Evolutionary conservation across 92 coral and sea anemone species (phyloP), one percentile per base, ranked within the genome.

Genomic region (Paramuricea clavata): DNA sequence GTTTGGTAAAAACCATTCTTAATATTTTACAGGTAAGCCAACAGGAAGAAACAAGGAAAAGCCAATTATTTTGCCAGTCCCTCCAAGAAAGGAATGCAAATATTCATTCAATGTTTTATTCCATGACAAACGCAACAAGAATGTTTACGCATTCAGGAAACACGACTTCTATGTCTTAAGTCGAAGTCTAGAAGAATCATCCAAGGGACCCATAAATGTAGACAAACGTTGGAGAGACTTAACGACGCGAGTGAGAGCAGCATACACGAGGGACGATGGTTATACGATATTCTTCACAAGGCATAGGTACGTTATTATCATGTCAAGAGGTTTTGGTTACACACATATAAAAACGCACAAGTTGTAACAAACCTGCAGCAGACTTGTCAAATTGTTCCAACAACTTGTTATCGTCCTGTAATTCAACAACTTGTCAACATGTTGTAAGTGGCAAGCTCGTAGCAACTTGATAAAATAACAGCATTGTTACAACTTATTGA

Each of bases 221-320:
- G 59, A 39, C 33, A 75, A 78, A 60, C 89, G 81, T 41, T 90
- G 93, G 93, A 13, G 13, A 49, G 87, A 68, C 35, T 47, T 90
- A 23, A 71, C 33, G 0, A 72, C 56, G 25, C 35, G 78, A 49
- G 79, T 90, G 33, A 64, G 83, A 41, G 93, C 93, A 23, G 93
- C 93, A 1, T 79, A 85, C 33, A 90, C 90, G 5, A 78, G 93
- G 65, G 27, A 69, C 21, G 61, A 52, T 21, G 83, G 70, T 71
- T 34, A 81, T 68, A 78, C 87, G 69, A 89, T 90, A 39, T 70
- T 79, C 72, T 79, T 79, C 47, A 32, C 84, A 12, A 59, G 73
- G n/a, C 86, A 85, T 67, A 78, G 84, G 93, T 90, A 90, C 54
- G 87, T 44, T 10, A 61, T 54, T 54, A 15, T 12, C 17, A 15